Percentiles rank a stretch among this genome's conserved stretches.
Conservation (phyloP, 2,888 invertebrate genomes). For the Schizaphis graminum region DNA sequence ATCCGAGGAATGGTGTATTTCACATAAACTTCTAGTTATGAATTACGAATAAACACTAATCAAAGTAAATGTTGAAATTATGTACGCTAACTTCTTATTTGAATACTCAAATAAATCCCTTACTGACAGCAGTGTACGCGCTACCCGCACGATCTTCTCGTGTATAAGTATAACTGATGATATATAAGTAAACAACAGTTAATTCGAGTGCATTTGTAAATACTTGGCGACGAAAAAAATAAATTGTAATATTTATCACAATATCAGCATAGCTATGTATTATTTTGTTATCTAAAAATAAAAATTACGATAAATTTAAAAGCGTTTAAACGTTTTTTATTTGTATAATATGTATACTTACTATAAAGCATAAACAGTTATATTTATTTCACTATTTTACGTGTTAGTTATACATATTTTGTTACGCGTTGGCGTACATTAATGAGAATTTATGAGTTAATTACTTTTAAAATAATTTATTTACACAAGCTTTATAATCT, state of each 20-base stretch:
- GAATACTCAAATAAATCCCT: background rate
- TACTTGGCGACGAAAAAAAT: background rate
- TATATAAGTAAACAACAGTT: background rate
- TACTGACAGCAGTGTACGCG: background rate
- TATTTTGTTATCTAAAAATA: background rate
- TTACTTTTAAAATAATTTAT: background rate
- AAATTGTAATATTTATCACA: background rate
- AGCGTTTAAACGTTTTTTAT: background rate
- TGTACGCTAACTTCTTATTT: background rate
- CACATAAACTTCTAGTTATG: background rate
- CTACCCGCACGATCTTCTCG: background rate
- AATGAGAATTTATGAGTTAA: background rate
- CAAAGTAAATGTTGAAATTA: background rate
- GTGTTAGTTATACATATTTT: background rate
- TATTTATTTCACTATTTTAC: background rate
- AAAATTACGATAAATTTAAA: background rate
- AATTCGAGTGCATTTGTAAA: background rate
- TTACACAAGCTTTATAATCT: background rate
- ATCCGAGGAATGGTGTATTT: background rate
- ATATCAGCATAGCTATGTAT: background rate
- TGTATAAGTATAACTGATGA: background rate
- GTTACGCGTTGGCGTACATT: background rate
- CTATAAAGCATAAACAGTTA: background rate
- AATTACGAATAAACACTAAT: background rate
- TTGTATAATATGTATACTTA: background rate